Conservation (phyloP, 2,888 invertebrate genomes). For the Automeris io region DNA sequence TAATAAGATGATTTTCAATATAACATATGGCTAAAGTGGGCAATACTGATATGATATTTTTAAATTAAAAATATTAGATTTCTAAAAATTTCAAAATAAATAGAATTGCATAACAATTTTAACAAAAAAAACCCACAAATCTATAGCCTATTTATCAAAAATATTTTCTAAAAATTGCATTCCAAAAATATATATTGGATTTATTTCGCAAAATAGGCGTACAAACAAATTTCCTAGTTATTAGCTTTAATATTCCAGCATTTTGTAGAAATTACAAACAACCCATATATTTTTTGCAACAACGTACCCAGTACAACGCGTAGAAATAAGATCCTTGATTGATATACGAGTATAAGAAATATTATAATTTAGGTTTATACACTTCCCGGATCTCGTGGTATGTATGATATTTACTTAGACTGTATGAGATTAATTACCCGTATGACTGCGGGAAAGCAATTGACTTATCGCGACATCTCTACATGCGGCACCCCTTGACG, state of each 20-base stretch:
- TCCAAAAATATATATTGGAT: too few species aligned
- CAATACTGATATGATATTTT: neutral
- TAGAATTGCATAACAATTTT: too few species aligned
- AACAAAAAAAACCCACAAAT: neutral
- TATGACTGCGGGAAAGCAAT: conserved; percentile 65
- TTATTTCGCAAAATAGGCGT: too few species aligned
- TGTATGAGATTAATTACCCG: conserved; percentile 65
- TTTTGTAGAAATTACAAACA: too few species aligned
- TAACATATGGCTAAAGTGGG: conserved; percentile 20
- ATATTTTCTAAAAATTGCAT: too few species aligned
- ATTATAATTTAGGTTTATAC: neutral
- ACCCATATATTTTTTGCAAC: too few species aligned
- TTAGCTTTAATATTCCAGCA: too few species aligned
- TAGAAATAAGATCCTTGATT: neutral
- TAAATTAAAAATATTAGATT: too few species aligned
- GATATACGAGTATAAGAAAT: neutral
- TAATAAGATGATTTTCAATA: conserved; percentile 66
- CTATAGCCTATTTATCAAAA: neutral
- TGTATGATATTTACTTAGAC: conserved; percentile 12
- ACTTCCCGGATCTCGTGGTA: neutral
- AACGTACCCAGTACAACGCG: too few species aligned
- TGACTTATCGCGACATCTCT: conserved; percentile 59
- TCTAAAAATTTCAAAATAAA: too few species aligned
- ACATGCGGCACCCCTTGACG: conserved; percentile 22
- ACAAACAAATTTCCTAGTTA: too few species aligned